A percentile compares a stretch with the other conserved stretches of the same genome.
Conservation (phyloP, 2,797 vertebrate genomes). For the Lophura swinhoii region DNA sequence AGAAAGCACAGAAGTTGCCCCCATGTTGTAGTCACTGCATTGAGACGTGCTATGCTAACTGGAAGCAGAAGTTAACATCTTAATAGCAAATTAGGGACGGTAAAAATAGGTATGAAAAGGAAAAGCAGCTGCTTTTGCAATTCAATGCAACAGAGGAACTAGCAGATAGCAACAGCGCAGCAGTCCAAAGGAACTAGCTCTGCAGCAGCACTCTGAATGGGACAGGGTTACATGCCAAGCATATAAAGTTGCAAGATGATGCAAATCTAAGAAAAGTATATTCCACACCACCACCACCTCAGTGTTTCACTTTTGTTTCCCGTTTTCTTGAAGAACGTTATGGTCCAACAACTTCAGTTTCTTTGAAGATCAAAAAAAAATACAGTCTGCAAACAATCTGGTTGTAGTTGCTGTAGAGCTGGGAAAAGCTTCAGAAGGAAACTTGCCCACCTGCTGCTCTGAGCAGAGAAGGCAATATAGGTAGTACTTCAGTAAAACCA, state of each 20-base stretch:
- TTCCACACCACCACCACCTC: neutral
- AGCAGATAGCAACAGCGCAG: constrained; percentile 34
- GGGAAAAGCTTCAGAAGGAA: constrained; percentile 9
- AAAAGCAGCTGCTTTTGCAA: constrained; percentile 67
- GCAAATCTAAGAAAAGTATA: constrained; percentile 9
- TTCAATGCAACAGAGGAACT: constrained; percentile 54
- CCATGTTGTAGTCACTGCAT: neutral
- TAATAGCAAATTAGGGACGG: constrained; percentile 70
- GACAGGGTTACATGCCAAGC: constrained; percentile 24
- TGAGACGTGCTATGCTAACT: constrained; percentile 24
- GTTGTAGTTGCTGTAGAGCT: neutral
- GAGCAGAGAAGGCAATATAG: neutral
- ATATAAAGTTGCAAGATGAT: constrained; percentile 57
- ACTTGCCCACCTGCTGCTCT: constrained; percentile 12
- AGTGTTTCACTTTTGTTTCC: constrained; percentile 6
- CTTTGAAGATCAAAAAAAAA: neutral
- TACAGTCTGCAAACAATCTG: neutral
- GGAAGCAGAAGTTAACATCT: constrained; percentile 67
- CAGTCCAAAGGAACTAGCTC: constrained; percentile 7
- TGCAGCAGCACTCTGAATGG: constrained; percentile 27
- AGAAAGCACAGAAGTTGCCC: constrained; percentile 42
- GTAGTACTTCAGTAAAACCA: neutral
- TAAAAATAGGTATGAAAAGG: constrained; percentile 73
- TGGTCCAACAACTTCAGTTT: neutral
- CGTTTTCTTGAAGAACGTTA: neutral